Conservation (phyloP, 1,140 invertebrate species). For the Antheraea pernyi region DNA sequence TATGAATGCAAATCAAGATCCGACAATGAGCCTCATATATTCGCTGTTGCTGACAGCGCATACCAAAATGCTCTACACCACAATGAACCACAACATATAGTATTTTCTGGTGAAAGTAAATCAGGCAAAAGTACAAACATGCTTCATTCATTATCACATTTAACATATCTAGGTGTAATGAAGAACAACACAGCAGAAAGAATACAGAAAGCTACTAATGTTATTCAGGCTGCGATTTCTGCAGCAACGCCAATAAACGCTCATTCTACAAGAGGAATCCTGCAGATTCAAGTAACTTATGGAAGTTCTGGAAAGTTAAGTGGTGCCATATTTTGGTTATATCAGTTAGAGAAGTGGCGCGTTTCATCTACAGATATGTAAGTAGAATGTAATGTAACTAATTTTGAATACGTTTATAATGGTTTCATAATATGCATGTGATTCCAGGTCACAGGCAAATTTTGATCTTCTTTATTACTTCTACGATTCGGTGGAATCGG, state of each 20-base stretch:
- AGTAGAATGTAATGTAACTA: conserved; percentile 28
- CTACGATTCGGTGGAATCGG: conserved; percentile 87
- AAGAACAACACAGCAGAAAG: conserved; percentile 82
- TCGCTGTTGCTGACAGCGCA: conserved; percentile 91
- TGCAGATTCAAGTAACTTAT: conserved; percentile 92
- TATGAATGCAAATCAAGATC: conserved; percentile 92
- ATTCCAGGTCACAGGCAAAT: conserved; percentile 88
- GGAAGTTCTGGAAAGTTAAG: conserved; percentile 91
- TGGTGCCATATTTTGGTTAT: conserved; percentile 91
- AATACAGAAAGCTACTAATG: conserved; percentile 85
- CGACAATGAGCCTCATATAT: conserved; percentile 95
- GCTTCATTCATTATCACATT: conserved; percentile 86
- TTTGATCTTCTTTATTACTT: conserved; percentile 95
- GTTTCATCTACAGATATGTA: conserved; percentile 90
- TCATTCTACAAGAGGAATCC: conserved; percentile 91
- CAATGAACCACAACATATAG: conserved; percentile 89
- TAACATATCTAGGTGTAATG: conserved; percentile 85
- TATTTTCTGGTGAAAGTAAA: conserved; percentile 90
- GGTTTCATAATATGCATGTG: conserved; percentile 1
- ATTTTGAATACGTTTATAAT: conserved; percentile 16
- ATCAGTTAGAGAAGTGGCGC: conserved; percentile 93
- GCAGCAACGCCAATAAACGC: conserved; percentile 92
- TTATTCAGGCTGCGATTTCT: conserved; percentile 91
- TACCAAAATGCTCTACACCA: conserved; percentile 92
- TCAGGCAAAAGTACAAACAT: conserved; percentile 92